Evolutionary conservation across 2,797 vertebrate genomes (phyloP), one percentile per base, ranked within the genome.

Genomic region (Catharus ustulatus): DNA sequence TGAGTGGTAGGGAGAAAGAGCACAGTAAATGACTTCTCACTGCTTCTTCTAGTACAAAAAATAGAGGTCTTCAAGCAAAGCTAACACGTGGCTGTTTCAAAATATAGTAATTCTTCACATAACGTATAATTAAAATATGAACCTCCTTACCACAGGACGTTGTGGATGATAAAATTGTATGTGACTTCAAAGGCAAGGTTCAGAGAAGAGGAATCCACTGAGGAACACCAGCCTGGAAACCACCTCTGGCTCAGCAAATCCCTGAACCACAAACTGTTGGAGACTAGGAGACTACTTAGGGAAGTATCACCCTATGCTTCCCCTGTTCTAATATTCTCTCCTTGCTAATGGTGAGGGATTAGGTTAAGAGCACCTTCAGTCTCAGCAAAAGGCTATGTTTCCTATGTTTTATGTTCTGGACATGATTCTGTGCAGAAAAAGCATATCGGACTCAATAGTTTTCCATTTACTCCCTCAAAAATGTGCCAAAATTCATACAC

Each of bases 121-220:
- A 80, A 71, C 23, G 1, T 74, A 2, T 92, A 92, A 95, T 87
- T 94, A 94, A 91, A 85, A 85, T 49, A 48, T 22, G 57, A 92
- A 34, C 45, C 78, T 75, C n/a, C 58, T 85, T 94, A 64, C 75
- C 79, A 58, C 68, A 54, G 93, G 79, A 89, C 94, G 52, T 85
- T 91, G 72, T 74, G 45, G 30, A 64, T 85, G 68, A 55, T 89
- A 89, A 67, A 94, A 83, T 62, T 77, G 61, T 52, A 1, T 27
- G 11, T 54, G 69, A 92, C 42, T 87, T 91, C 75, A 94, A 94
- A 96, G 72, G 45, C 64, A 79, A 74, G 45, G 67, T 43, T 92
- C 42, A 34, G 67, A 52, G 54, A 89, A 84, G 87, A 94, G 69
- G 90, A 91, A 80, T 89, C 71, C 78, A 49, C 61, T 40, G 72